Evolutionary conservation across 2,797 vertebrate genomes (phyloP), one percentile per base, ranked within the genome.

Genomic region (Orientallactaga sibirica): DNA sequence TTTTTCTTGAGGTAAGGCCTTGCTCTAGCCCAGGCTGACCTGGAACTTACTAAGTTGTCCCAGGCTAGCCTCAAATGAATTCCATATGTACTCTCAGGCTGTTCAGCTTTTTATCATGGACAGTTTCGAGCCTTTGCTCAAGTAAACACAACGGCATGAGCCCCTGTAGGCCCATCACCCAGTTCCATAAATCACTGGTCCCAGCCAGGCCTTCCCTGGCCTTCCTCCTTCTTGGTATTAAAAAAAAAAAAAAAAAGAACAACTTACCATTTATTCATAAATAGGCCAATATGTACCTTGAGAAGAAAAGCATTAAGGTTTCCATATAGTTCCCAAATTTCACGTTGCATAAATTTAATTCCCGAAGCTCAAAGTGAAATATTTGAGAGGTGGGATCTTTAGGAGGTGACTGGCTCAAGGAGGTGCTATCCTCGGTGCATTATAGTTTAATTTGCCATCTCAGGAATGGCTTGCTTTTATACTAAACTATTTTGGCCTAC

Each of bases 101-200:
- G 43, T 83, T 82, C 27, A n/a, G 2, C 12, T 73, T 74, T 66
- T 18, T 16, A 5, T 90, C 33, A 29, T 20, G 74, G 86, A 76
- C 81, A 27, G 74, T 84, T 83, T 89, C 2, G 75, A 83, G 33
- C 5, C 67, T 64, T 5, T 16, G 12, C 24, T 27, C 3, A 9
- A 64, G 37, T 24, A 43, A 61, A 68, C 29, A 33, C 76, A 61
- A 84, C 2, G 22, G 2, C 3, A 5, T 0, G 5, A 88, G 9
- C 15, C 58, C 20, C 52, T 58, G 7, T 0, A 0, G 2, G 2
- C 9, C 12, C 24, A 10, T 62, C n/a, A 10, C 25, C 5, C 12
- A 11, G 7, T 48, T 64, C 41, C 2, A 6, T 1, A 18, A 37
- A 25, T 55, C 24, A 5, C 18, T 9, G 3, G 16, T 18, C 5